These are phyloP conservation scores for Acanthornis magna DNA, from an alignment of 2,797 vertebrate genomes.

Conservation along the genomic window DNA sequence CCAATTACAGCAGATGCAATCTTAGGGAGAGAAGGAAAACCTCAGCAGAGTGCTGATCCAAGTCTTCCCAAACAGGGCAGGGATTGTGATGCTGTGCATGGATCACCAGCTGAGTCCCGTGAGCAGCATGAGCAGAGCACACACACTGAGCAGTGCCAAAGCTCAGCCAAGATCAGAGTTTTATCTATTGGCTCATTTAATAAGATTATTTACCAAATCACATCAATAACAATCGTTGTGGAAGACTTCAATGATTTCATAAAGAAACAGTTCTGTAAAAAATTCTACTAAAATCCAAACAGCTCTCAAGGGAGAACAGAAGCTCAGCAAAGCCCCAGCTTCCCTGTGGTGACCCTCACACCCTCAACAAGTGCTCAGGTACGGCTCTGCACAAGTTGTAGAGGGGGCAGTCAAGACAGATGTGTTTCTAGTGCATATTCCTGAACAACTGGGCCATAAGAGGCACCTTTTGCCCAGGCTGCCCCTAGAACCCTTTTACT, in stretches of 20 bases:
- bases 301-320: not conserved
- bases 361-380: not conserved
- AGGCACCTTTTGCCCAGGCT: not conserved
- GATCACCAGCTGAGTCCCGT: not conserved
- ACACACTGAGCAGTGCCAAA: accelerated
- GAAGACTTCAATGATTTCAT: not conserved
- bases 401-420: not conserved
- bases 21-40: not conserved
- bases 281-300: not conserved
- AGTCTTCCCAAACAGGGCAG: not conserved
- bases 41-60: not conserved
- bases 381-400: not conserved
- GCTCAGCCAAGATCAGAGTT: not conserved
- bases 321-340: not conserved
- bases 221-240: not conserved
- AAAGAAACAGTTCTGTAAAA: not conserved
- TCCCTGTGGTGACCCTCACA: not conserved
- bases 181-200: not conserved
- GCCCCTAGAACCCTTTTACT: not conserved
- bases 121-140: not conserved
- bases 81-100: not conserved
- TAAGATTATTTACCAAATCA: not conserved
- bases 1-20: not conserved
- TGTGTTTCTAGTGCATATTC: not conserved
- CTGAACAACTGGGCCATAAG: not conserved